A percentile compares a stretch with the other conserved stretches of the same genome.
Evolutionary conservation across 2,888 invertebrate species (phyloP).

Genomic region (Clusia tigrina): DNA sequence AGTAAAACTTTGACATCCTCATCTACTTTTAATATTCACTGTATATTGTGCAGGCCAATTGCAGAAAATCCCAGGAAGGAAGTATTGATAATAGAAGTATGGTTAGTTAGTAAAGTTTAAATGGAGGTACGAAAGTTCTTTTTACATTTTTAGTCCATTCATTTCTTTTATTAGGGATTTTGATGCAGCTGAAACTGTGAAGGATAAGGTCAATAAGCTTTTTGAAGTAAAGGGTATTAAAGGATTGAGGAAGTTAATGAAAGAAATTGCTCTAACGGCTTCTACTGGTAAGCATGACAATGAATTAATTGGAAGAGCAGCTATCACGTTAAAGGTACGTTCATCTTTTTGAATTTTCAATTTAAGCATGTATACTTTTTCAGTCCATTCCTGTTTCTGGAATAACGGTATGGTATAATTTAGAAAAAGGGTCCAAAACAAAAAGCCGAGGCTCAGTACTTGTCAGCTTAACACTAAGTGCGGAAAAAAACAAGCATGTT

Average conservation of each 20-base stretch:
- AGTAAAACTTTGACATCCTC: conserved; percentile 19
- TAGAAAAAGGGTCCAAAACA: conserved; percentile 82
- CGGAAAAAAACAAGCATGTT: conserved; percentile 85
- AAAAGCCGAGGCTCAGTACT: conserved; percentile 85
- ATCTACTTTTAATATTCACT: conserved; percentile 14
- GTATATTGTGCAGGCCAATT: conserved; percentile 69
- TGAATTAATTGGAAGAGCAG: conserved; percentile 91
- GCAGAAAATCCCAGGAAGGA: conserved; percentile 76
- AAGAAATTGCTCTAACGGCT: conserved; percentile 92
- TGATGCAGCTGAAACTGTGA: conserved; percentile 88
- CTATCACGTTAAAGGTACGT: conserved; percentile 81
- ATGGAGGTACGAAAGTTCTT: neutral
- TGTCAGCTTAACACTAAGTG: conserved; percentile 82
- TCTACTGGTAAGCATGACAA: conserved; percentile 94
- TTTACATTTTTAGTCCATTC: neutral
- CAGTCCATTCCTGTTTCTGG: conserved; percentile 92
- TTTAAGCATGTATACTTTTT: neutral
- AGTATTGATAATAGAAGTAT: conserved; percentile 81
- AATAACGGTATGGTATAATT: conserved; percentile 87
- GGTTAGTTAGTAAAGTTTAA: conserved; percentile 56
- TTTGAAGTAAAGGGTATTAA: conserved; percentile 86
- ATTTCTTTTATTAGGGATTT: conserved; percentile 70
- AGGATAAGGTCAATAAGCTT: conserved; percentile 86
- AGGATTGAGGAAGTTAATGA: conserved; percentile 83
- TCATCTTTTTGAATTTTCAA: neutral